phyloP scores from a whole-genome alignment of 2,113 vertebrate genomes.

The Craseonycteris thonglongyai region DNA sequence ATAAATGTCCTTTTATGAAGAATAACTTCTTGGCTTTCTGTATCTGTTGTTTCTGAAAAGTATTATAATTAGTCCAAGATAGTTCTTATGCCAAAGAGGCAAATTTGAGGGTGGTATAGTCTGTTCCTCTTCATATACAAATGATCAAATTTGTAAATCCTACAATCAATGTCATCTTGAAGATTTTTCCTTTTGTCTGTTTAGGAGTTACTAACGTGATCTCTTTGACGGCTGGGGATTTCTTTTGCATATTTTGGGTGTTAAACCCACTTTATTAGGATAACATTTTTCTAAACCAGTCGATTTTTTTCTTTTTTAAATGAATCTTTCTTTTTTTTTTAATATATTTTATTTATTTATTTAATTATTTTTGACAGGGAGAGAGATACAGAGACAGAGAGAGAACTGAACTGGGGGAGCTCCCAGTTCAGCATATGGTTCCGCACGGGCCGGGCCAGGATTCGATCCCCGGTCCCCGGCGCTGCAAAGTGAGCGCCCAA shows the following conservation, averaged over 20 bases:
- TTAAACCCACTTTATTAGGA: not conserved
- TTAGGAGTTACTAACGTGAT: not conserved
- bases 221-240: not conserved
- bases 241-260: not conserved
- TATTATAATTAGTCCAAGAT: not conserved
- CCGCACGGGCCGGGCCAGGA: no score
- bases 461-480: no score
- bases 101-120: not conserved
- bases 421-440: no score
- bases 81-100: not conserved
- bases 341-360: no score
- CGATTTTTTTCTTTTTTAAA: no score
- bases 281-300: not conserved
- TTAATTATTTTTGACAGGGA: no score
- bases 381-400: no score
- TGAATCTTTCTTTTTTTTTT: no score
- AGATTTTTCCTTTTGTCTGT: not conserved
- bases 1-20: not conserved
- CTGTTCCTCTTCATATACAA: not conserved
- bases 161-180: not conserved
- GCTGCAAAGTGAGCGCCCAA: no score
- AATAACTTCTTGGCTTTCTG: not conserved
- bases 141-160: not conserved
- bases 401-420: no score
- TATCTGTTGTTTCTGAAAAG: not conserved